phyloP scores from a whole-genome alignment of 2,113 vertebrate genomes.

The Tringa solitaria region DNA sequence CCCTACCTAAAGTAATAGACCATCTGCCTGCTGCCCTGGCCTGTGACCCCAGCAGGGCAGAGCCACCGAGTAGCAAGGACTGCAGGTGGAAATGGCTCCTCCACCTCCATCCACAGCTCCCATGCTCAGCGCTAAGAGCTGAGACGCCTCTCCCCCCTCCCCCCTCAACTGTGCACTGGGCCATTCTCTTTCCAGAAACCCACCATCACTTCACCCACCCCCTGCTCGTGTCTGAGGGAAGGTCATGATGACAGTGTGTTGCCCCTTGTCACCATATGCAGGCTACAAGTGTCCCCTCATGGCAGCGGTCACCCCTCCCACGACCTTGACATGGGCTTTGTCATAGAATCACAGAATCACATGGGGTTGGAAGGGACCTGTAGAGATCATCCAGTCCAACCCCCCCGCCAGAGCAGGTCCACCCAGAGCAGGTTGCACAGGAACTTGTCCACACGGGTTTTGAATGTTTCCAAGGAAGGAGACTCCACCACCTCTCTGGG shows the following conservation, averaged over 20 bases:
- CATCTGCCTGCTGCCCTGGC: not conserved
- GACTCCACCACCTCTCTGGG: no score
- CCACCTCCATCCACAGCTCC: not conserved
- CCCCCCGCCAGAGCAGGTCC: no score
- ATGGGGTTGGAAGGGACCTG: no score
- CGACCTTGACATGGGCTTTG: not conserved
- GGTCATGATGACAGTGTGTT: not conserved
- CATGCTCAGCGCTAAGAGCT: not conserved
- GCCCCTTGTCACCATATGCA: fast-evolving
- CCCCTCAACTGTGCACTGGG: fast-evolving
- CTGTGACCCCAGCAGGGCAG: not conserved
- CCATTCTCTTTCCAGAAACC: not conserved
- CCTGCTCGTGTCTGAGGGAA: not conserved
- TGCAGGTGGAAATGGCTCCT: not conserved
- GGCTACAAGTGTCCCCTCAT: not conserved
- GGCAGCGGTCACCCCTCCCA: not conserved
- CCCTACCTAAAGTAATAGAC: not conserved
- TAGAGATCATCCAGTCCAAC: no score
- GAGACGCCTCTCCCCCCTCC: no score
- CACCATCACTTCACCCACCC: not conserved
- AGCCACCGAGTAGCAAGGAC: not conserved
- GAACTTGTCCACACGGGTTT: no score
- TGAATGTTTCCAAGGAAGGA: no score
- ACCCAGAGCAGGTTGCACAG: no score
- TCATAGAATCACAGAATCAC: not conserved